A percentile compares a stretch with the other conserved stretches of the same genome.
phyloP scores from a whole-genome alignment of 2,797 vertebrate genomes.

The Hozukius guyotensis region DNA sequence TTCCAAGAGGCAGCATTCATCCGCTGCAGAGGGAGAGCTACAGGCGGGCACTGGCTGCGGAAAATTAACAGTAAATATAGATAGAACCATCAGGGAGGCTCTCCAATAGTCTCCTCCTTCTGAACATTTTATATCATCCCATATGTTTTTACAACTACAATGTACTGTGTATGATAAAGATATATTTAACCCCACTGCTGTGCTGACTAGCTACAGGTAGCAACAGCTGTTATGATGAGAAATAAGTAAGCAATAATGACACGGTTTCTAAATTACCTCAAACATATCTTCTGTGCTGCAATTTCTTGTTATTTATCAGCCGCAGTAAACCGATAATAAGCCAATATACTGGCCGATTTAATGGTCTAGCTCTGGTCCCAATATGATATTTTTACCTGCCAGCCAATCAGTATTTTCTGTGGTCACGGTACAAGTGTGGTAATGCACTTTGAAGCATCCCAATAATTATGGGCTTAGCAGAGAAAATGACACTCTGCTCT shows the following conservation, averaged over 20 bases:
- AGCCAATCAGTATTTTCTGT: neutral
- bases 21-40: slow-evolving; percentile 18
- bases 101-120: neutral
- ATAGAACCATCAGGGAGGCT: neutral
- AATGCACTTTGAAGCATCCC: neutral
- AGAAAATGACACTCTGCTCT: neutral
- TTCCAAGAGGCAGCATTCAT: slow-evolving; percentile 47
- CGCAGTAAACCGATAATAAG: neutral
- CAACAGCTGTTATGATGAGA: neutral
- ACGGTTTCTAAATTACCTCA: neutral
- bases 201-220: neutral
- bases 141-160: neutral
- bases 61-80: slow-evolving; percentile 30
- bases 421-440: neutral
- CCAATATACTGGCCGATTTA: neutral
- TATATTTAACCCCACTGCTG: neutral
- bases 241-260: neutral
- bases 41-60: slow-evolving; percentile 25
- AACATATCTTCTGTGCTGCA: neutral
- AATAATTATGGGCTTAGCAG: neutral
- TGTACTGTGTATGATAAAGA: neutral
- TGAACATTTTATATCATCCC: neutral
- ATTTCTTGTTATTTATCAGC: neutral
- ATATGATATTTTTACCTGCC: neutral
- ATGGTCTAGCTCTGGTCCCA: neutral